Conservation (phyloP, 1,140 invertebrate genomes). For the Asobara japonica region DNA sequence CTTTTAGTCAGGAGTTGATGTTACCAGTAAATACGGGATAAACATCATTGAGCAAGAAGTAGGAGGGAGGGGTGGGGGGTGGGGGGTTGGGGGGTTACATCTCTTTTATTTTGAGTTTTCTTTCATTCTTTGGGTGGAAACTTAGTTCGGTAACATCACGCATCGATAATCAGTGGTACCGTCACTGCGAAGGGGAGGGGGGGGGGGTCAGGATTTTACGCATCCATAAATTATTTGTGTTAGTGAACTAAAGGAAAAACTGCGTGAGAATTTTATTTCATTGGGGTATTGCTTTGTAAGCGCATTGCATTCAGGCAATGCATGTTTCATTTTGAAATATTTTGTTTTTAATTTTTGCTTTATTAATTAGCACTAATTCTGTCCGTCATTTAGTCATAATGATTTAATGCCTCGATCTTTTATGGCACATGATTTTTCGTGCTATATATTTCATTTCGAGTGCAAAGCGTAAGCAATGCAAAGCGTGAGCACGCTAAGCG, state of each 20-base stretch:
- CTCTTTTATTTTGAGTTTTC: background rate
- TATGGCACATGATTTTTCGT: too few species aligned
- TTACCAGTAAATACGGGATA: slow-evolving; percentile 12
- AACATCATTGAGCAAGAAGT: background rate
- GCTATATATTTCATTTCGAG: too few species aligned
- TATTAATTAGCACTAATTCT: too few species aligned
- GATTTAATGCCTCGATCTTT: too few species aligned
- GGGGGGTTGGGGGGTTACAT: background rate
- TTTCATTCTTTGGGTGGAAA: background rate
- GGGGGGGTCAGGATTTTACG: slow-evolving; percentile 39
- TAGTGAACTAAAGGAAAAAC: background rate
- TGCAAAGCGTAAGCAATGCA: too few species aligned
- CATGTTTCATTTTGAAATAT: too few species aligned
- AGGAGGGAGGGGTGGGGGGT: too few species aligned
- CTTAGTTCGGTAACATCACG: slow-evolving; percentile 24
- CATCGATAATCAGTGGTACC: slow-evolving; percentile 36
- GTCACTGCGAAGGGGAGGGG: background rate
- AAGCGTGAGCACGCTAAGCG: too few species aligned
- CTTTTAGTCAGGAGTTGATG: background rate
- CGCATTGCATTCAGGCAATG: background rate
- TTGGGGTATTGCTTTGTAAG: background rate
- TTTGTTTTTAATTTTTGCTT: too few species aligned
- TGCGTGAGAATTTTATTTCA: slow-evolving; percentile 3
- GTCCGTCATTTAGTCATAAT: too few species aligned
- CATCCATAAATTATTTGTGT: slow-evolving; percentile 45